Evolutionary conservation across 2,113 vertebrate species (phyloP).

Genomic region (Larimichthys polyactis): DNA sequence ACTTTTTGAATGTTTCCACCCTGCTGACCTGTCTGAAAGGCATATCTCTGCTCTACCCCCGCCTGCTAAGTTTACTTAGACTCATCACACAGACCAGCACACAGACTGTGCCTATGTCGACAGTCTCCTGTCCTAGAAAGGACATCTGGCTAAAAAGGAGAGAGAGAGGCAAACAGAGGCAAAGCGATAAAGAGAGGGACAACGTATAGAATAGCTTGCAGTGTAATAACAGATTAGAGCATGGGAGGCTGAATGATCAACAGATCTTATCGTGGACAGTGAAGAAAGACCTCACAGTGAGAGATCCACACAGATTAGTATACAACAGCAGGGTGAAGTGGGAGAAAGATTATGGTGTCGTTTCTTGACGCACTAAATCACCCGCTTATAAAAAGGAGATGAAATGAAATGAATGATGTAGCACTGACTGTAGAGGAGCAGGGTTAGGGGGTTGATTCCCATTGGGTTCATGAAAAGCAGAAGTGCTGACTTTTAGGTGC

Average conservation of each 20-base stretch:
- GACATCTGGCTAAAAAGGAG: conserved; percentile 30
- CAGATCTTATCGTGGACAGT: conserved; percentile 5
- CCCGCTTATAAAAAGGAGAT: neutral
- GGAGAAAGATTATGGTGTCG: conserved; percentile 3
- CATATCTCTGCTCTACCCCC: conserved; percentile 31
- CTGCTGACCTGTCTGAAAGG: conserved; percentile 44
- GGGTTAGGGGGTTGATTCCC: neutral
- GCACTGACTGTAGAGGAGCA: too few species aligned
- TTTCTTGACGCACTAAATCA: conserved; percentile 4
- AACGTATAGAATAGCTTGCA: conserved; percentile 5
- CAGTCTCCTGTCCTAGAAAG: conserved; percentile 42
- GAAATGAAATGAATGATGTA: too few species aligned
- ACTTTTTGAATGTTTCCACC: conserved; percentile 52
- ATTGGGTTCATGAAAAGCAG: neutral
- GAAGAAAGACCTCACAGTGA: neutral
- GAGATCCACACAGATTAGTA: neutral
- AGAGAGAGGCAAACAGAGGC: conserved; percentile 1
- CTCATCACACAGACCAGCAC: conserved; percentile 63
- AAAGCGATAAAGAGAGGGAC: conserved; percentile 3
- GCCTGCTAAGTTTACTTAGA: conserved; percentile 59
- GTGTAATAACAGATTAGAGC: conserved; percentile 3
- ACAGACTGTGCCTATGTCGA: conserved; percentile 56
- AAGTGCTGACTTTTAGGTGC: conserved; percentile 6
- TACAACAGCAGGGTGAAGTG: neutral
- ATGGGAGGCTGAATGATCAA: neutral